These are phyloP conservation scores for Aphelenchoides bicaudatus DNA, from an alignment of 2,888 invertebrate genomes.

Conservation along the genomic window DNA sequence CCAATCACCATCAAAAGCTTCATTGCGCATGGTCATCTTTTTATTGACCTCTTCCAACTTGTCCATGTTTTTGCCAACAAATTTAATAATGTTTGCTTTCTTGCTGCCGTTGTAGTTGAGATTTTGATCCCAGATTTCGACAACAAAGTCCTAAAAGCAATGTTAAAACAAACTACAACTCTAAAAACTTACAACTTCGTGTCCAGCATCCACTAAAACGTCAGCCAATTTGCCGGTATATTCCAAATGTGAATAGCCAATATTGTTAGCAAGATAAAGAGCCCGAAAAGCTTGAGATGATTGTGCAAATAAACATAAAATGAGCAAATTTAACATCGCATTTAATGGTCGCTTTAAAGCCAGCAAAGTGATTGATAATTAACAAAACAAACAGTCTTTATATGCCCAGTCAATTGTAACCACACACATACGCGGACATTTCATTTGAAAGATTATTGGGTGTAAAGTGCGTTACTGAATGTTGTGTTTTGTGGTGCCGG, in stretches of 20 bases:
- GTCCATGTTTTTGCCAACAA: neutral
- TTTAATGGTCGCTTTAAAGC: too few species aligned
- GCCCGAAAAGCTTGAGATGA: neutral
- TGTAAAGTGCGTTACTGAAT: too few species aligned
- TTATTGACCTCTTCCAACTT: neutral
- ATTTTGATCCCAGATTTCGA: neutral
- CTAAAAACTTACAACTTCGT: constrained; percentile 9
- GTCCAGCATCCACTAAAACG: constrained; percentile 5
- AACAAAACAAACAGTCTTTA: too few species aligned
- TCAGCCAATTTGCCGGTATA: constrained; percentile 9
- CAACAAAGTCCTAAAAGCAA: constrained; percentile 2
- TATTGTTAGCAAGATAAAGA: neutral
- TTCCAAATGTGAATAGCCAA: constrained; percentile 3
- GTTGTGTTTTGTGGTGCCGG: too few species aligned
- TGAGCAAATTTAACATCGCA: too few species aligned
- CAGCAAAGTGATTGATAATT: too few species aligned
- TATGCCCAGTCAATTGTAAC: too few species aligned
- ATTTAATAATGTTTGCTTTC: neutral
- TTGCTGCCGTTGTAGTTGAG: neutral
- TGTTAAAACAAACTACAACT: neutral
- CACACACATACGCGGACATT: too few species aligned
- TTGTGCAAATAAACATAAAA: too few species aligned
- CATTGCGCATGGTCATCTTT: neutral
- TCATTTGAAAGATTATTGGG: too few species aligned
- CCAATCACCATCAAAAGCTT: neutral